phyloP scores from a whole-genome alignment of 1,140 invertebrate genomes.

The Drosophila truncata region DNA sequence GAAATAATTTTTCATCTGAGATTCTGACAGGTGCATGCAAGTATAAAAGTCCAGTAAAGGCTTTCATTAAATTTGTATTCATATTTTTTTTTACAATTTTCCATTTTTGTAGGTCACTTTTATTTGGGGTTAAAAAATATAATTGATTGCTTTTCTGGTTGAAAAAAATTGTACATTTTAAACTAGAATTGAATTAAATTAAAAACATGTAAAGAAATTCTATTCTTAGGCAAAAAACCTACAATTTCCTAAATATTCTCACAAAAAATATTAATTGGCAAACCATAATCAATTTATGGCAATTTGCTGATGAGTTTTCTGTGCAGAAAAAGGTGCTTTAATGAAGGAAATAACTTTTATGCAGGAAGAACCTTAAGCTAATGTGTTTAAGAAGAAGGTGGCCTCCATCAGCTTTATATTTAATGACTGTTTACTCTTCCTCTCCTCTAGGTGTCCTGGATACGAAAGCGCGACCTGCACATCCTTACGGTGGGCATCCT shows the following conservation, averaged over 20 bases:
- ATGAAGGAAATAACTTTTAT: constrained; percentile 7
- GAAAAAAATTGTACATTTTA: not conserved
- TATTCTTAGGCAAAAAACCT: too few species aligned
- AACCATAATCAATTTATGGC: not conserved
- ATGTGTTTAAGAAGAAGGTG: not conserved
- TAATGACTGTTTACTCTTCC: constrained; percentile 6
- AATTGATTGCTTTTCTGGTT: constrained; percentile 5
- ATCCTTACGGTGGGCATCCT: constrained; percentile 91
- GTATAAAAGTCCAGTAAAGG: constrained; percentile 7
- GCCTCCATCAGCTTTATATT: not conserved
- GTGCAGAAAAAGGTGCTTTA: not conserved
- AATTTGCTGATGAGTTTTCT: not conserved
- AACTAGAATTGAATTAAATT: not conserved
- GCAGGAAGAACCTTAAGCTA: not conserved
- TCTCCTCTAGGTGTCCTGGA: constrained; percentile 89
- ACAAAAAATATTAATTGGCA: not conserved
- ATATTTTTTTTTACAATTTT: not conserved
- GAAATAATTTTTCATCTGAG: constrained; percentile 27
- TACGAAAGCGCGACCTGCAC: constrained; percentile 90
- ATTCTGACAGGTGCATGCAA: constrained; percentile 32
- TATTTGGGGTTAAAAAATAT: constrained; percentile 5
- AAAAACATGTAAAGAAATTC: not conserved
- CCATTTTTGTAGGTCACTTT: constrained; percentile 17
- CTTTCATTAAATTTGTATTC: constrained; percentile 19
- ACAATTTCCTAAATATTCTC: too few species aligned